A percentile compares a stretch with the other conserved stretches of the same genome.
These are phyloP conservation scores for Macropis europaea DNA, from an alignment of 2,888 invertebrate genomes.

Conservation along the genomic window DNA sequence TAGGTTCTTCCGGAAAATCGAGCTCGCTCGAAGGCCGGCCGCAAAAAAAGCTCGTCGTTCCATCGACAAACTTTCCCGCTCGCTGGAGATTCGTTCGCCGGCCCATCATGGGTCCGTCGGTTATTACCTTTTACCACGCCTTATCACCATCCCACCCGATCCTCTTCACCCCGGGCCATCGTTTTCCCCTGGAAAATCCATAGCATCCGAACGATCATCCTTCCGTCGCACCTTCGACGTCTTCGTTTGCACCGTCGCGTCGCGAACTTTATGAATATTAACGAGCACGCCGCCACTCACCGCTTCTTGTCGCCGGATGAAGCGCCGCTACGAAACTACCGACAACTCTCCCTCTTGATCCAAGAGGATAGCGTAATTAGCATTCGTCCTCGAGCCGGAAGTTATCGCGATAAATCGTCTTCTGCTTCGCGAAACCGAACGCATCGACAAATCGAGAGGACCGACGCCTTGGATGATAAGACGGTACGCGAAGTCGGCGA, in stretches of 20 bases:
- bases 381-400: neutral
- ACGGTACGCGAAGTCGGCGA: neutral
- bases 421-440: neutral
- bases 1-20: slow-evolving; percentile 10
- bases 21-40: neutral
- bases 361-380: neutral
- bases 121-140: neutral
- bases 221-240: slow-evolving; percentile 11
- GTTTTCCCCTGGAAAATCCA: neutral
- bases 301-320: slow-evolving; percentile 12
- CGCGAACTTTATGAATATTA: slow-evolving; percentile 56
- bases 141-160: too few relatives aligned
- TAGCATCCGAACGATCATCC: neutral
- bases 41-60: neutral
- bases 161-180: too few relatives aligned
- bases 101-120: neutral
- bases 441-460: neutral
- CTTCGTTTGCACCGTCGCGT: slow-evolving; percentile 14
- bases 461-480: neutral
- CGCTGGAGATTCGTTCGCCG: slow-evolving; percentile 1
- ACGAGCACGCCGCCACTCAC: slow-evolving; percentile 32
- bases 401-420: neutral
- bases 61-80: slow-evolving; percentile 7
- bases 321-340: neutral
- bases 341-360: neutral